Percentiles rank a stretch among this genome's conserved stretches.
Evolutionary conservation across 2,888 invertebrate species (phyloP).

Genomic region (Fabriciana adippe): DNA sequence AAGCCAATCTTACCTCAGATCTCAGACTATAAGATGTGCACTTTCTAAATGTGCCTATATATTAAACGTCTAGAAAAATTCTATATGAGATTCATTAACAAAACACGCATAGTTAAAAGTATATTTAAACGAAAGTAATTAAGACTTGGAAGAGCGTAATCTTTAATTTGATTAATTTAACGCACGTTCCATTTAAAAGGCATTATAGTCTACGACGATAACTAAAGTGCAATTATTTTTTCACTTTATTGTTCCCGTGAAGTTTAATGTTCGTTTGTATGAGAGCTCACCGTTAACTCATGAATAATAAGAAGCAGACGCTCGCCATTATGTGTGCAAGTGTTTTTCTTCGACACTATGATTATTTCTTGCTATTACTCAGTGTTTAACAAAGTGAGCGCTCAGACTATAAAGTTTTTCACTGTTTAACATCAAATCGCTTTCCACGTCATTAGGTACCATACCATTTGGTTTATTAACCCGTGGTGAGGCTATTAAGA

Average conservation of each 20-base stretch:
- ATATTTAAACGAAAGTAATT: constrained; percentile 22
- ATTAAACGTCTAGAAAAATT: background rate
- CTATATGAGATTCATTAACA: background rate
- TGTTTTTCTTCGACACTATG: constrained; percentile 73
- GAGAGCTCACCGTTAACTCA: constrained; percentile 65
- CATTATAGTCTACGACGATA: constrained; percentile 36
- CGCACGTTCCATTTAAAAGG: constrained; percentile 34
- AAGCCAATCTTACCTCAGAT: too few relatives aligned
- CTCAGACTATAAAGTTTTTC: constrained; percentile 60
- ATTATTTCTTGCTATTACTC: constrained; percentile 74
- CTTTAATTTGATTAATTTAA: constrained; percentile 36
- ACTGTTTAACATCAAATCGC: constrained; percentile 52
- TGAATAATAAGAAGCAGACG: constrained; percentile 71
- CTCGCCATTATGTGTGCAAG: constrained; percentile 63
- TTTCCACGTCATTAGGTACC: constrained; percentile 70
- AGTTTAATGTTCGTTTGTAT: constrained; percentile 43
- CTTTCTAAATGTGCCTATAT: background rate
- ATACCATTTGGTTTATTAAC: constrained; percentile 43
- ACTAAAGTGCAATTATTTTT: constrained; percentile 38
- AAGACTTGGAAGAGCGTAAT: constrained; percentile 21
- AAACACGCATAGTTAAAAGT: constrained; percentile 5
- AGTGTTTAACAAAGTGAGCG: constrained; percentile 71
- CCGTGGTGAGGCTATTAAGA: constrained; percentile 19
- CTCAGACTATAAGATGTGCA: background rate
- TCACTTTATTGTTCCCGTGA: constrained; percentile 40